Evolutionary conservation across 2,888 invertebrate species (phyloP).

Genomic region (Drosophila lacicola): DNA sequence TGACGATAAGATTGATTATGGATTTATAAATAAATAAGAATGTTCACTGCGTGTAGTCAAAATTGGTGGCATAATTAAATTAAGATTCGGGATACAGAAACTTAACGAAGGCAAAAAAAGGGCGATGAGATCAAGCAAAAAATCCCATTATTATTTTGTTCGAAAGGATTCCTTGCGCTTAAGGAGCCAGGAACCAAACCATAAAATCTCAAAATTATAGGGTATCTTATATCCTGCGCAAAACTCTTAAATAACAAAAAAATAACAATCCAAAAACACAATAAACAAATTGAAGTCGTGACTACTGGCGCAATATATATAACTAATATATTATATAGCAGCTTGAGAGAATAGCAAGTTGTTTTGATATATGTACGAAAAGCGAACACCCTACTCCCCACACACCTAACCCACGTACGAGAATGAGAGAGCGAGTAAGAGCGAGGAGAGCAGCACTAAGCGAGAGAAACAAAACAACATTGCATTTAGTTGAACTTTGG

Average conservation of each 20-base stretch:
- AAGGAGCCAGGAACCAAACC: too few species aligned
- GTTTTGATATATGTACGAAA: not conserved
- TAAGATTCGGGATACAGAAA: not conserved
- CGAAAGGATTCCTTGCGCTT: too few species aligned
- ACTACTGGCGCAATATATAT: not conserved
- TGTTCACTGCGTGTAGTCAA: too few species aligned
- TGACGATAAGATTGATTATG: conserved; percentile 41
- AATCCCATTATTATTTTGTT: too few species aligned
- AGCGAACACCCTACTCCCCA: not conserved
- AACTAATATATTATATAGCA: not conserved
- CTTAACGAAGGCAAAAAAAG: too few species aligned
- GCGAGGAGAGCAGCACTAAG: not conserved
- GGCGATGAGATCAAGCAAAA: too few species aligned
- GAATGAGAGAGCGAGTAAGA: not conserved
- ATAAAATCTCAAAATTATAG: too few species aligned
- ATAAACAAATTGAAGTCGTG: too few species aligned
- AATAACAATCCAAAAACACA: too few species aligned
- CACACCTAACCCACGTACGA: too few species aligned
- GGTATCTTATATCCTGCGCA: too few species aligned
- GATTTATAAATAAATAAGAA: conserved; percentile 14
- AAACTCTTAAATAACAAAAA: not conserved
- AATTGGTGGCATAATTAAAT: not conserved
- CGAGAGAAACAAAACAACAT: conserved; percentile 15
- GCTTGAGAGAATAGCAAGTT: not conserved
- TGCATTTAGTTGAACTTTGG: conserved; percentile 37